Percentiles rank a stretch among this genome's conserved stretches.
These are phyloP conservation scores for Ferrisia virgata DNA, from an alignment of 2,888 invertebrate species.

Conservation along the genomic window DNA sequence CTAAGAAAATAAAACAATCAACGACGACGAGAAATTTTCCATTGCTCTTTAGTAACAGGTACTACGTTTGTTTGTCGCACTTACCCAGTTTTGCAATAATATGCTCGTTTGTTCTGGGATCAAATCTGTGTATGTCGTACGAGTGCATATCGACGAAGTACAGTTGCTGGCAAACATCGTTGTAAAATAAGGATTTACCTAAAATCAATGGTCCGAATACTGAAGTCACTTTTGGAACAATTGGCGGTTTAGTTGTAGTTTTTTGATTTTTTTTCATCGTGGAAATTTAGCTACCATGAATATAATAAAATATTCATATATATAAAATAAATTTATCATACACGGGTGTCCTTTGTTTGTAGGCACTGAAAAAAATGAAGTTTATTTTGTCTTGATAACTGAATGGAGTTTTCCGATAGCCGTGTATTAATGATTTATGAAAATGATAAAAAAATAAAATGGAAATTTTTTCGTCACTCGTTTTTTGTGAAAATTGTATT, in stretches of 20 bases:
- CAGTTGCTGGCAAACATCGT: constrained; percentile 57
- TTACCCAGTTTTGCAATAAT: constrained; percentile 51
- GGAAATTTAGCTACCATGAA: neutral
- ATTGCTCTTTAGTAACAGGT: too few relatives aligned
- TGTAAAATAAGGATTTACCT: constrained; percentile 64
- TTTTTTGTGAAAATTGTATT: too few relatives aligned
- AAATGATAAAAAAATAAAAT: too few relatives aligned
- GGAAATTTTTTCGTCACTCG: too few relatives aligned
- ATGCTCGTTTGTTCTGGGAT: constrained; percentile 57
- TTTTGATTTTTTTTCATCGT: neutral
- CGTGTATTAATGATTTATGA: neutral
- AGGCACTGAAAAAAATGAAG: neutral
- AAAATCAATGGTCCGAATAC: constrained; percentile 44
- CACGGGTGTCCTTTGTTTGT: neutral
- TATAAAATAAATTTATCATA: neutral
- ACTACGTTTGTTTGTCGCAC: neutral
- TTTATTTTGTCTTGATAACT: neutral
- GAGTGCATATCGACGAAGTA: constrained; percentile 62
- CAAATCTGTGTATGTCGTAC: constrained; percentile 57
- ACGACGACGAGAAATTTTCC: neutral
- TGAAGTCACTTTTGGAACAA: constrained; percentile 18
- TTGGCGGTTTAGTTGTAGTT: neutral
- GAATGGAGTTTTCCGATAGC: neutral
- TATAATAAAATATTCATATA: neutral
- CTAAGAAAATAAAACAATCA: neutral